Conservation (phyloP, 2,888 invertebrate genomes). For the Tribolium freemani region DNA sequence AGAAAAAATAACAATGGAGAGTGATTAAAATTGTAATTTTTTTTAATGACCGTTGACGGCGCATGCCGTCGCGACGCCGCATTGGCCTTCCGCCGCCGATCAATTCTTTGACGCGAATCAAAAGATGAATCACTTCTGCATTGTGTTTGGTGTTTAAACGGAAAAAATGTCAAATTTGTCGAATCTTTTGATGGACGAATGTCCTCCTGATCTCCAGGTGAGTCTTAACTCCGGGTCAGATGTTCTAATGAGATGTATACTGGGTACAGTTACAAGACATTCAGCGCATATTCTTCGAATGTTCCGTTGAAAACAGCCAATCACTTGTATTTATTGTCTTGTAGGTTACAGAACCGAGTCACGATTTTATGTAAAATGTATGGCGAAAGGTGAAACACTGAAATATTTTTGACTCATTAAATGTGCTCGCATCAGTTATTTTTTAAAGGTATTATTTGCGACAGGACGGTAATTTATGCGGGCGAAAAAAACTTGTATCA, state of each 20-base stretch:
- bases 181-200: slow-evolving; percentile 62
- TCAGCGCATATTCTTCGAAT: slow-evolving; percentile 21
- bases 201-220: slow-evolving; percentile 64
- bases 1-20: slow-evolving; percentile 24
- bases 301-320: slow-evolving; percentile 34
- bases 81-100: slow-evolving; percentile 54
- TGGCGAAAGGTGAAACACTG: background rate
- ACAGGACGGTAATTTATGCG: background rate
- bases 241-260: slow-evolving; percentile 29
- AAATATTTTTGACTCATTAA: background rate
- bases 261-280: slow-evolving; percentile 26
- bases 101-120: slow-evolving; percentile 46
- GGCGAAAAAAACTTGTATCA: background rate
- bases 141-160: slow-evolving; percentile 4
- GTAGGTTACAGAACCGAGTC: slow-evolving; percentile 19
- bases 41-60: slow-evolving; percentile 42
- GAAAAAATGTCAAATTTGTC: slow-evolving; percentile 58
- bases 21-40: background rate
- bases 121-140: slow-evolving; percentile 30
- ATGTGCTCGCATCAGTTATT: background rate
- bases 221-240: slow-evolving; percentile 31
- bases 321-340: slow-evolving; percentile 24
- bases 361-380: slow-evolving; percentile 7
- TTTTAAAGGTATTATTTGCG: background rate
- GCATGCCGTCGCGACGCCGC: slow-evolving; percentile 61